Evolutionary conservation across 2,113 vertebrate species (phyloP).

Genomic region (Speoplatyrhinus poulsoni): DNA sequence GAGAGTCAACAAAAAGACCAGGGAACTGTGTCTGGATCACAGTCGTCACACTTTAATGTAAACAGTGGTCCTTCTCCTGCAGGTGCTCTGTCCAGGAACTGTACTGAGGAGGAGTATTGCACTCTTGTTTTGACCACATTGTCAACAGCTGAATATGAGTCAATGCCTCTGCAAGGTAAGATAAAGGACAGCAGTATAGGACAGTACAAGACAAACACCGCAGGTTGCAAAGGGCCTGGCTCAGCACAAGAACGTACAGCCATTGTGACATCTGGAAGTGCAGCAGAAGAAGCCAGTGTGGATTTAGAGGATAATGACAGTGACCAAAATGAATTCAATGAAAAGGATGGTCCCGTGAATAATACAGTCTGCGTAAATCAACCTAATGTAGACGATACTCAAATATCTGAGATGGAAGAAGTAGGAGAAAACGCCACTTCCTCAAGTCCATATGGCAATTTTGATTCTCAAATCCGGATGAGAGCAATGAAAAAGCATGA

Average conservation of each 20-base stretch:
- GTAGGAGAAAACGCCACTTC: background rate
- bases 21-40: constrained; percentile 1
- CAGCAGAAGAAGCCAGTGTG: constrained; percentile 38
- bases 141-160: constrained; percentile 43
- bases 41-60: constrained; percentile 26
- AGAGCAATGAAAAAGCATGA: constrained; percentile 85
- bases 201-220: background rate
- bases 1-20: background rate
- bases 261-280: constrained; percentile 9
- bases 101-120: constrained; percentile 61
- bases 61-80: constrained; percentile 16
- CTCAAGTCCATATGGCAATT: constrained; percentile 15
- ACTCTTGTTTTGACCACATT: constrained; percentile 69
- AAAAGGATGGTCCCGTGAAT: constrained; percentile 8
- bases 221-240: background rate
- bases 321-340: constrained; percentile 43
- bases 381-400: background rate
- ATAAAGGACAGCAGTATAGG: constrained; percentile 13
- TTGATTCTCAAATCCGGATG: constrained; percentile 71
- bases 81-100: constrained; percentile 7
- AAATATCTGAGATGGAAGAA: constrained; percentile 1
- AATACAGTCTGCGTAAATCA: background rate
- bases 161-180: background rate
- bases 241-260: constrained; percentile 14
- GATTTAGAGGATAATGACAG: constrained; percentile 16